These are phyloP conservation scores for Lacerta viridis DNA, from an alignment of 2,797 vertebrate genomes.

Conservation along the genomic window DNA sequence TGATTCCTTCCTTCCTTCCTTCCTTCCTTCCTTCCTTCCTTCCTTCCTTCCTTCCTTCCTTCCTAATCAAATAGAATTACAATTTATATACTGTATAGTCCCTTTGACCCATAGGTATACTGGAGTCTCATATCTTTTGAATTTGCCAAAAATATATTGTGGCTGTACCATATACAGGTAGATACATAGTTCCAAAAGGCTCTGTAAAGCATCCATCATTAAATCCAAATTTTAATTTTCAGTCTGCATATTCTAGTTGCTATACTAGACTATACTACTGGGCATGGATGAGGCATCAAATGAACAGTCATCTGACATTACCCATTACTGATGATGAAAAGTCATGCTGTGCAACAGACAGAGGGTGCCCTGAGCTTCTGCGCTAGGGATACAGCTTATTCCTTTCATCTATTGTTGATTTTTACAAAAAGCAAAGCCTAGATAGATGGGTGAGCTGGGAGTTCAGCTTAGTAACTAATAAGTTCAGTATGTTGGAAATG, in stretches of 20 bases:
- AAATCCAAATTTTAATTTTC: neutral
- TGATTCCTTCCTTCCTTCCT: too few species aligned
- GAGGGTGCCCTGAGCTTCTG: neutral
- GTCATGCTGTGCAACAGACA: neutral
- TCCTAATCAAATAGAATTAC: neutral
- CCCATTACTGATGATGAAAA: neutral
- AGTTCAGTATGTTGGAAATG: neutral
- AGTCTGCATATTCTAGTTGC: neutral
- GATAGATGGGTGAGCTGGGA: neutral
- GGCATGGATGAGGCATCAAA: neutral
- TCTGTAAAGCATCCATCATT: neutral
- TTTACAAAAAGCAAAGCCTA: neutral
- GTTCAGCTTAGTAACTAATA: neutral
- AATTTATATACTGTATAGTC: neutral
- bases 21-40: neutral
- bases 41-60: neutral
- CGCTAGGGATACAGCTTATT: neutral
- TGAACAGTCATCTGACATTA: neutral
- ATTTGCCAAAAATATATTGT: neutral
- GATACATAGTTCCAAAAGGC: neutral
- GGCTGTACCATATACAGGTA: neutral
- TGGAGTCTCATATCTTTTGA: neutral
- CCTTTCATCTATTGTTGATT: neutral
- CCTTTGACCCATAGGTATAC: too few species aligned
- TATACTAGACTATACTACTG: neutral